Base-by-base conservation (phyloP, 2,797 vertebrate genomes). In the Xiphorhynchus erythropygius region DNA sequence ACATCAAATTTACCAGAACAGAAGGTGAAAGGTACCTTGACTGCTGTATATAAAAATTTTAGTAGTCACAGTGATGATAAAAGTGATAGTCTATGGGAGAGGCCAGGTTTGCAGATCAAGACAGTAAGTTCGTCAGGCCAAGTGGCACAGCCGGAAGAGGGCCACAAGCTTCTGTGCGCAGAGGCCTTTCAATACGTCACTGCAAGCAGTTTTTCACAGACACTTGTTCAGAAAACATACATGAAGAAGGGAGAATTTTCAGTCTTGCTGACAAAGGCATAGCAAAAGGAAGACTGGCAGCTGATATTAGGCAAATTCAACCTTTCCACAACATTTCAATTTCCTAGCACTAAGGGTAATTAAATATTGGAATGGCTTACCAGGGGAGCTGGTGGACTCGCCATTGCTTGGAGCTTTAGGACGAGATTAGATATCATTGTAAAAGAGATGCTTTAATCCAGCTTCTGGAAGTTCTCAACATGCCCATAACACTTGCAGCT, bases 391-490 rank as follows among this genome's bases (percentile, higher is more conserved):
- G 93, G 92, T 93, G 96, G 96, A 96, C 96, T 97, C 90, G 95
- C 96, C 96, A 97, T 97, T 93, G 96, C 96, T 97, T 96, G 95
- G 94, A 97, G 95, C 94, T 96, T 97, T 97, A 97, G 95, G 96
- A 97, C 11, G 96, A 96, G 94, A 95, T 94, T 97, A 97, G 92
- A 96, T 95, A 96, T 96, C 96, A 97, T 96, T 97, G 95, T 96
- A 97, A 97, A 97, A 96, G 93, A 94, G 95, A 95, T 97, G 96
- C 96, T 97, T 95, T 97, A 97, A 96, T 97, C 96, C 96, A 97
- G 95, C 94, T 97, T 96, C 96, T 96, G 96, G 96, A 96, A 96
- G 96, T 95, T 96, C 96, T 97, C 96, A 97, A 97, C 95, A 97
- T 97, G 95, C 95, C 94, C 94, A 97, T 94, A 96, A 97, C 81